These are phyloP conservation scores for Drosophila littoralis DNA, from an alignment of 1,140 invertebrate species.

Conservation along the genomic window DNA sequence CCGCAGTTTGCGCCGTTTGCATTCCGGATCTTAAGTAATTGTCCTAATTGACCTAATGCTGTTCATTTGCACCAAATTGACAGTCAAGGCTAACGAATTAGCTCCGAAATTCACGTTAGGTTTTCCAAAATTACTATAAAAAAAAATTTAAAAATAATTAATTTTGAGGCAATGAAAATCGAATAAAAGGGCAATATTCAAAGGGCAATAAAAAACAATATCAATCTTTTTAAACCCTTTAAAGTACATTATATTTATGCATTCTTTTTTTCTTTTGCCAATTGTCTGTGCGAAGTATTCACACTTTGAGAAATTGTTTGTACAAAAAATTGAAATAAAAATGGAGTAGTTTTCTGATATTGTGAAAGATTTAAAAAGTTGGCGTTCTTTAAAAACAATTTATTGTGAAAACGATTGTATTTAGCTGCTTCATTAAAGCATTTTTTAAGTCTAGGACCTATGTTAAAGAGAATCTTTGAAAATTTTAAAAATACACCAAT, in stretches of 20 bases:
- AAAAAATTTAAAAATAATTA: too few species aligned
- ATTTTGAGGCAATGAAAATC: too few species aligned
- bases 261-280: too few species aligned
- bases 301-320: too few species aligned
- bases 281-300: too few species aligned
- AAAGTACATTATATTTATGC: too few species aligned
- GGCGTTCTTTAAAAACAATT: not conserved
- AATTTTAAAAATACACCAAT: not conserved
- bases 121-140: not conserved
- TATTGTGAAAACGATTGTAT: not conserved
- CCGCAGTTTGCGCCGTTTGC: not conserved
- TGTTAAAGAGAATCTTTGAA: not conserved
- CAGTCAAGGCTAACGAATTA: slow-evolving; percentile 22
- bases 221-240: too few species aligned
- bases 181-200: too few species aligned
- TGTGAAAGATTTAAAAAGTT: not conserved
- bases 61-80: slow-evolving; percentile 11
- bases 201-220: too few species aligned
- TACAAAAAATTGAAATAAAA: not conserved
- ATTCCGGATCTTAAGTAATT: slow-evolving; percentile 21
- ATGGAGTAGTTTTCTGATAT: not conserved
- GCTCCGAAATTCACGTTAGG: not conserved
- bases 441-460: not conserved
- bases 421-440: not conserved
- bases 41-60: slow-evolving; percentile 28